These are phyloP conservation scores for Habrosyne pyritoides DNA, from an alignment of 2,888 invertebrate species.

Conservation along the genomic window DNA sequence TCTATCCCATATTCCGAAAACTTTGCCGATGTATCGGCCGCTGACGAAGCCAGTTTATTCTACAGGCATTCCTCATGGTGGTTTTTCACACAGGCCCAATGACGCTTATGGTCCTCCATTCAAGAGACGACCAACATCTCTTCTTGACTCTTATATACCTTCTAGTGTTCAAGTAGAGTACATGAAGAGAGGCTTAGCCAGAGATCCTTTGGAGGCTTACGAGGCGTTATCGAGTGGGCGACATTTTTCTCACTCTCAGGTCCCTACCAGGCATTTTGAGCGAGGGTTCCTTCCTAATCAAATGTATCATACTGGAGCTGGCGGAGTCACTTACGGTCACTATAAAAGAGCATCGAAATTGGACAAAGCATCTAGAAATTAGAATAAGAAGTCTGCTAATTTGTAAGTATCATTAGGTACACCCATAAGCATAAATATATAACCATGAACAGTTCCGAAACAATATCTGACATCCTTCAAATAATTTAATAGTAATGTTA, in stretches of 20 bases:
- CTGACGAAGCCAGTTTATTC: constrained; percentile 65
- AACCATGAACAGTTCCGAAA: no score
- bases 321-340: constrained; percentile 73
- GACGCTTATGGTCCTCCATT: constrained; percentile 50
- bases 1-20: constrained; percentile 68
- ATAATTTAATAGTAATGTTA: no score
- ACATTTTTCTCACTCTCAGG: constrained; percentile 45
- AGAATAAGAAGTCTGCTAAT: constrained; percentile 9
- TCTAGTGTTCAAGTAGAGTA: constrained; percentile 81
- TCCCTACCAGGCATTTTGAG: constrained; percentile 63
- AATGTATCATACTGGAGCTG: constrained; percentile 74
- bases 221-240: constrained; percentile 69
- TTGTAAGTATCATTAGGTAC: not conserved
- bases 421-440: no score
- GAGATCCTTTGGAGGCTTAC: constrained; percentile 69
- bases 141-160: constrained; percentile 85
- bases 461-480: no score
- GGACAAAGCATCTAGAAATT: constrained; percentile 48
- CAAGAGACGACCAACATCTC: constrained; percentile 73
- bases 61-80: constrained; percentile 38
- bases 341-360: constrained; percentile 69
- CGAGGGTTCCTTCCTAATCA: constrained; percentile 79
- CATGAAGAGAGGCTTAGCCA: constrained; percentile 69
- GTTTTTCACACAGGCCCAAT: constrained; percentile 51
- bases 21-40: constrained; percentile 67